A percentile compares a stretch with the other conserved stretches of the same genome.
These are phyloP conservation scores for Rhadina sibilatrix DNA, from an alignment of 2,113 vertebrate genomes.

Conservation along the genomic window DNA sequence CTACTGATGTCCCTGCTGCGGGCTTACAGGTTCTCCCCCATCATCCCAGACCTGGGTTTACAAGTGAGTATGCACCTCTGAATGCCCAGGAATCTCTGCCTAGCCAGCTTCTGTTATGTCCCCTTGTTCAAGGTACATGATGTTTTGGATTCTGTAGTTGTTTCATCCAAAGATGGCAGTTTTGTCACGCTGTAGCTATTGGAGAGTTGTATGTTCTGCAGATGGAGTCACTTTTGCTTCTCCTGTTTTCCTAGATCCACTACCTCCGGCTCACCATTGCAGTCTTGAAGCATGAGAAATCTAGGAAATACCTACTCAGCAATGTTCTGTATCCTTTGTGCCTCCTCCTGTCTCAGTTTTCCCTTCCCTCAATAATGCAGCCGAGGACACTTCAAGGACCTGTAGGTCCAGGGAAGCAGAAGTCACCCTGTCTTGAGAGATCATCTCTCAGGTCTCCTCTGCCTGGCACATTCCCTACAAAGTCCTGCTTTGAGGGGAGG, in stretches of 20 bases:
- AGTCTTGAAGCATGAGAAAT: constrained; percentile 91
- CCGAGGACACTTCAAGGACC: not conserved
- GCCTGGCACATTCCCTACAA: not conserved
- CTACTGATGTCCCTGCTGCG: constrained; percentile 95
- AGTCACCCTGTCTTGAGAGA: not conserved
- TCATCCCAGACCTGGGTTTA: constrained; percentile 93
- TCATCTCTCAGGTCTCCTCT: not conserved
- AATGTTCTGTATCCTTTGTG: constrained; percentile 93
- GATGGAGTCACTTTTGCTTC: not conserved
- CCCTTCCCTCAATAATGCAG: not conserved
- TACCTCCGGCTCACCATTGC: constrained; percentile 92
- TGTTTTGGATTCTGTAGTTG: not conserved
- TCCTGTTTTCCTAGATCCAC: constrained; percentile 81
- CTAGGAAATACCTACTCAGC: constrained; percentile 92
- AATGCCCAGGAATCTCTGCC: not conserved
- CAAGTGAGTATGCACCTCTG: constrained; percentile 78
- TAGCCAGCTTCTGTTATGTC: not conserved
- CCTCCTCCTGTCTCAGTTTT: not conserved
- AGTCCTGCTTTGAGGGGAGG: not conserved
- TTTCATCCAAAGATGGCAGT: not conserved
- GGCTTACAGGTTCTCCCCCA: constrained; percentile 95
- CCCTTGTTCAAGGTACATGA: not conserved
- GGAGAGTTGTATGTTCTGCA: not conserved
- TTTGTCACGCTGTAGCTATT: not conserved
- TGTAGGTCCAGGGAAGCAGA: not conserved